Base-by-base conservation (phyloP, 2,797 vertebrate species). In the Mergus octosetaceus region DNA sequence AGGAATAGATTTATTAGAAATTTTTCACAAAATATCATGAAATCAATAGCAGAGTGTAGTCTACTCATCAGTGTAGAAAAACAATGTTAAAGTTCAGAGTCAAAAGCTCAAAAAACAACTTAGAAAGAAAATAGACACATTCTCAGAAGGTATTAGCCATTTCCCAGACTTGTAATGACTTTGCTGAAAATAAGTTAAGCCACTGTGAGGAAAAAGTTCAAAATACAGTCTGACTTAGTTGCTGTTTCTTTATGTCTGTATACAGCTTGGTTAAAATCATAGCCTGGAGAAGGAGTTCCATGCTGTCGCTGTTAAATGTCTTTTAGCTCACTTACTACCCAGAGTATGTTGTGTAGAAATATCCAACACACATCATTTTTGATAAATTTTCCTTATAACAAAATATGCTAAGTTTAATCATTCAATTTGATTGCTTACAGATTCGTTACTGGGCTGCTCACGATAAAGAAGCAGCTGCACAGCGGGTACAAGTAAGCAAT, bases 381-480 rank as follows among this genome's bases (percentile, higher is more conserved):
- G 10, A 32, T 85, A n/a, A 51, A 15, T 28, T 64, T 53, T 32
- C 8, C 70, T 68, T 81, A 13, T 72, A 5, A 61, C 41, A 58
- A 65, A 69, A 39, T 66, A 17, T 72, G 10, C 72, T 72, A 61
- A 57, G 85, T 71, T 41, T 78, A 39, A 19, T 90, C 19, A 34
- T 65, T 66, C 12, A 4, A 61, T 64, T 83, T 94, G 20, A n/a
- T 80, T 74, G 20, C 86, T 93, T 86, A 30, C 95, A 99, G 99
- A 98, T 99, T 83, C 98, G 98, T 87, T 99, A 98, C 97, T 99
- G 99, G 99, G 98, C 98, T 66, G 97, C 93, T 72, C 97, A 98
- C n/a, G 98, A 99, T 92, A 98, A 98, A 60, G 99, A 99, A 95
- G 98, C 97, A 10, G 98, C 98, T 28, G 98, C 98, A 39, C 98